Evolutionary conservation across 2,797 vertebrate genomes (phyloP), one percentile per base, ranked within the genome.

Genomic region (Eurystomus glaucurus): DNA sequence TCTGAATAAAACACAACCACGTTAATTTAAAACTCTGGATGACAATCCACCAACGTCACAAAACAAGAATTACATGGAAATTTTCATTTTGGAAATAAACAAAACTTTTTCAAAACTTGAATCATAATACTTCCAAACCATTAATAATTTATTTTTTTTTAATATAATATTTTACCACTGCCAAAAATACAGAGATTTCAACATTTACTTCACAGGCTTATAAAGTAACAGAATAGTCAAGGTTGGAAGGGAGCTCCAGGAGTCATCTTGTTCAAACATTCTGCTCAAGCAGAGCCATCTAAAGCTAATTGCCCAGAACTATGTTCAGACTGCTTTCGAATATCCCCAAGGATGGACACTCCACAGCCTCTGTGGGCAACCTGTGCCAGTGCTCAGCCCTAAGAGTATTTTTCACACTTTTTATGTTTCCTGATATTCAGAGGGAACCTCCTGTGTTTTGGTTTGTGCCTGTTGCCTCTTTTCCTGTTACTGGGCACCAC

Each of bases 211-310:
- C 43, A 25, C 7, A 46, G 19, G 61, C 10, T 37, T 26, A 61
- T 6, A n/a, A 76, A 76, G n/a, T 52, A n/a, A 39, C 17, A 19
- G 61, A 58, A 7, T 18, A 15, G 3, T 19, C 74, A 50, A 58
- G 7, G 8, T 8, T 79, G 20, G 28, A 31, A 82, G 22, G 20
- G 39, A n/a, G 22, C 26, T 79, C 18, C 66, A 39, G 33, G 64
- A 15, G 22, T 19, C 31, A 2, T 28, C 43, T 33, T 28, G 19
- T 41, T 9, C 19, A 70, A 82, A 21, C 0, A 1, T 3, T 1
- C 25, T 57, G 14, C 16, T 69, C 35, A 51, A 46, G 39, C 13
- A 75, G 5, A 28, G 21, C 14, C 46, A 60, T 10, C 25, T 22
- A 39, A 6, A 72, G 25, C 7, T 5, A 3, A 4, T 15, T 82